A percentile compares a stretch with the other conserved stretches of the same genome.
These are phyloP conservation scores for Elephantulus edwardii DNA, from an alignment of 2,113 vertebrate genomes.

Conservation along the genomic window DNA sequence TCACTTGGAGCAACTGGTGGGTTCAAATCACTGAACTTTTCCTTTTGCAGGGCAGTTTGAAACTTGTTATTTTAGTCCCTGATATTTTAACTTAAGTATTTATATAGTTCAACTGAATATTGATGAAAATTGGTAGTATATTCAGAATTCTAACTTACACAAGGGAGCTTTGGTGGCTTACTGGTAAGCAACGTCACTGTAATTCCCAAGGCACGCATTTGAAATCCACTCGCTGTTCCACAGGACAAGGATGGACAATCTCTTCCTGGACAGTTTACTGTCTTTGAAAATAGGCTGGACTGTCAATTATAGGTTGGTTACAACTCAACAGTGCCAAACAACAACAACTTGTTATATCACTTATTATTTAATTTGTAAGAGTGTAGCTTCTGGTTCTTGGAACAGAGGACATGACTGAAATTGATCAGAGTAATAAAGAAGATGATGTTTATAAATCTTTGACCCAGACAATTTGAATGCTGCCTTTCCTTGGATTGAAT, in stretches of 20 bases:
- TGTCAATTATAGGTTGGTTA: too few species aligned
- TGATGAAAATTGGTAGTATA: neutral
- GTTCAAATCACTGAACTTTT: too few species aligned
- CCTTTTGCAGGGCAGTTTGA: too few species aligned
- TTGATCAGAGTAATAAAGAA: neutral
- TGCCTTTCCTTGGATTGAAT: neutral
- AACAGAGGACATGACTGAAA: neutral
- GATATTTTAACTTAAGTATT: neutral
- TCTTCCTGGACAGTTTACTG: too few species aligned
- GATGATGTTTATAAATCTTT: neutral
- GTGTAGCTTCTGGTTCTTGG: neutral
- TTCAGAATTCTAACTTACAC: neutral
- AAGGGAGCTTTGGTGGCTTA: too few species aligned
- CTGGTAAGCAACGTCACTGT: too few species aligned
- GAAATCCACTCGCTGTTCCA: too few species aligned
- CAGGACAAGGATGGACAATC: too few species aligned
- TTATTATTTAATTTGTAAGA: neutral
- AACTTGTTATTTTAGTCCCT: neutral
- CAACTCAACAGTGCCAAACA: neutral
- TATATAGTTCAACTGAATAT: neutral
- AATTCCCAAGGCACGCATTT: too few species aligned
- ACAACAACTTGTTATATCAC: rapidly evolving
- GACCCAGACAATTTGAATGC: neutral
- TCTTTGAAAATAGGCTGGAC: too few species aligned
- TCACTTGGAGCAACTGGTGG: too few species aligned